Base-by-base conservation (phyloP, 2,113 vertebrate species). In the Nesogale talazaci region DNA sequence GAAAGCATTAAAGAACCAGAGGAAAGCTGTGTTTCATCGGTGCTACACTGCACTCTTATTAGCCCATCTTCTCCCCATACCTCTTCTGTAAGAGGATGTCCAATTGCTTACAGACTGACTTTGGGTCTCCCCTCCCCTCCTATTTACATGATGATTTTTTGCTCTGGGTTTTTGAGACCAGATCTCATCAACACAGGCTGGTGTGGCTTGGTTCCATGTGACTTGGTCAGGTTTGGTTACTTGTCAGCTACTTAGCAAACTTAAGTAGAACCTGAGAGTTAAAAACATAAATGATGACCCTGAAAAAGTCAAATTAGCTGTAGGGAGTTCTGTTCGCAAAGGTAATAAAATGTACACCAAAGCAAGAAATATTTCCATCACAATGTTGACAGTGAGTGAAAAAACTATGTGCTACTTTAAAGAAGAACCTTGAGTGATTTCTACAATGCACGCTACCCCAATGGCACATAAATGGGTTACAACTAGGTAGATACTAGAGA, bases 401-500 rank as follows among this genome's bases (percentile, higher is more conserved):
- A 91, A 91, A 72, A 67, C 46, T 3, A 83, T 5, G 4, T n/a
- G 11, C 4, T 14, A 31, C n/a, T 92, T 69, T 40, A 92, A 94
- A 92, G 29, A 87, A 83, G 15, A 81, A 77, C 11, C 40, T 94
- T 52, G 34, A 69, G 38, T 38, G 61, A 22, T 79, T 57, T 87
- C 17, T 11, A 76, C 34, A 34, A 29, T 10, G 15, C 2, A 75
- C 2, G 77, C 23, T 80, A 52, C 46, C 46, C 67, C 29, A 16
- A 63, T 75, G 22, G 42, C 81, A 79, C 46, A 59, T 61, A 89
- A 87, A 74, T 72, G 56, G n/a, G 52, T 57, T 38, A 38, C 67
- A 6, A 89, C 15, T 69, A 87, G n/a, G 85, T 20, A 59, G 8
- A 63, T 11, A 38, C 56, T 42, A 38, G 15, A 91, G 86, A 72